phyloP scores from a whole-genome alignment of 2,888 invertebrate genomes.

The Gastrophysa polygoni region DNA sequence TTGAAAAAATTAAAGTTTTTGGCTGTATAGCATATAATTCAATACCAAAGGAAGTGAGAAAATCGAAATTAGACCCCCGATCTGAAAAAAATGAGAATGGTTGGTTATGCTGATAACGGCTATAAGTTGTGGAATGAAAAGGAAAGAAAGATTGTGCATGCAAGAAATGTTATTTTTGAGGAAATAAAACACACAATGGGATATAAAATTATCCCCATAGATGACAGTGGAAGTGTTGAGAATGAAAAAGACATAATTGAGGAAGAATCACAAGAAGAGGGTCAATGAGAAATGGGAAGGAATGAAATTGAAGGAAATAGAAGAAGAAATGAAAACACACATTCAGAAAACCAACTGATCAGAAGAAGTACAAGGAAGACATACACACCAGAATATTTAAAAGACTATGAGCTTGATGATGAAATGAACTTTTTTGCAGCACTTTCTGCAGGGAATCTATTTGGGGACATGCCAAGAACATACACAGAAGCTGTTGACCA shows the following conservation, averaged over 20 bases:
- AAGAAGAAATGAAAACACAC: neutral
- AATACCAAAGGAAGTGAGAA: too few species aligned
- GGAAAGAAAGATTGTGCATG: slow-evolving; percentile 19
- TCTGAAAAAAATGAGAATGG: too few species aligned
- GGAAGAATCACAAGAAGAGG: neutral
- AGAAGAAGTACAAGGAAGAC: slow-evolving; percentile 20
- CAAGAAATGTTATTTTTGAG: slow-evolving; percentile 30
- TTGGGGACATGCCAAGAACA: slow-evolving; percentile 30
- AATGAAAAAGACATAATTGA: slow-evolving; percentile 3
- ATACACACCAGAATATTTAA: slow-evolving; percentile 20
- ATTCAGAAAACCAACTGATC: neutral
- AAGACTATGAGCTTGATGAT: slow-evolving; percentile 17
- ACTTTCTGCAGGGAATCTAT: slow-evolving; percentile 23
- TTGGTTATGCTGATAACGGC: too few species aligned
- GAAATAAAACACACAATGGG: slow-evolving; percentile 12
- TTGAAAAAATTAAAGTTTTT: too few species aligned
- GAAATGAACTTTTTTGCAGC: slow-evolving; percentile 16
- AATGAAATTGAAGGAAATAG: slow-evolving; percentile 1
- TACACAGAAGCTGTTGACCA: slow-evolving; percentile 27
- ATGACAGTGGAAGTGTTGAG: neutral
- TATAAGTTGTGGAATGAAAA: slow-evolving; percentile 21
- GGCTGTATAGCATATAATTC: too few species aligned
- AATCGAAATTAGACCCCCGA: too few species aligned
- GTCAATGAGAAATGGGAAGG: neutral
- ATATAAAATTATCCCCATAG: neutral